Evolutionary conservation across 2,113 vertebrate genomes (phyloP).

Genomic region (Tinamus guttatus): DNA sequence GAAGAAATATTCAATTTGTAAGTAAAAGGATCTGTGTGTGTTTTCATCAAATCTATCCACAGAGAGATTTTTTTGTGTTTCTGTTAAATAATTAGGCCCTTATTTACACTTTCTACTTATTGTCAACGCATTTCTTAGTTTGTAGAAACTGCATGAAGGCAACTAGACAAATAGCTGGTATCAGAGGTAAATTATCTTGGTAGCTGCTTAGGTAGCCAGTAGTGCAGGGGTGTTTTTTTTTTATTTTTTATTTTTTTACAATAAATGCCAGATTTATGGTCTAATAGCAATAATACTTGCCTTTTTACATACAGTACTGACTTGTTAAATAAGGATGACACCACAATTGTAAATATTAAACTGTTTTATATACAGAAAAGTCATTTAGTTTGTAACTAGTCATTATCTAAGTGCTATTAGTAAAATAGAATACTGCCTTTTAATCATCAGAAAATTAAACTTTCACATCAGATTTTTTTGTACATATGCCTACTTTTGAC

Average conservation of each 20-base stretch:
- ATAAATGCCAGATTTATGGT: not conserved
- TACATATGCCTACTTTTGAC: not conserved
- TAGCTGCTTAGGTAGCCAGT: not conserved
- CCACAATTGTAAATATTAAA: not conserved
- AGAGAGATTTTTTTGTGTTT: not conserved
- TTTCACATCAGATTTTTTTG: not conserved
- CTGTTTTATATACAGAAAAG: not conserved
- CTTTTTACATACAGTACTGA: not conserved
- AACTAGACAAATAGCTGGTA: not conserved
- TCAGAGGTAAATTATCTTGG: not conserved
- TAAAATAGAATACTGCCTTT: not conserved
- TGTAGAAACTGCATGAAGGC: not conserved
- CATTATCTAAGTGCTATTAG: not conserved
- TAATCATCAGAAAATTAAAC: not conserved
- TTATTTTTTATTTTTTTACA: not conserved
- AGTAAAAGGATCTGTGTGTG: rapidly evolving
- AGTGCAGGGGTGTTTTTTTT: not conserved
- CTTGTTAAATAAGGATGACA: not conserved
- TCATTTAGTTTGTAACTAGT: not conserved
- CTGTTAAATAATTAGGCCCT: not conserved
- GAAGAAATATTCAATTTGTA: not conserved
- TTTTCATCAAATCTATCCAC: not conserved
- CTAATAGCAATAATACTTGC: not conserved
- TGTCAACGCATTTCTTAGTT: not conserved
- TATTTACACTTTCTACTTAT: not conserved